Base-by-base conservation (phyloP, 2,797 vertebrate genomes). In the Telmatherina bonti region DNA sequence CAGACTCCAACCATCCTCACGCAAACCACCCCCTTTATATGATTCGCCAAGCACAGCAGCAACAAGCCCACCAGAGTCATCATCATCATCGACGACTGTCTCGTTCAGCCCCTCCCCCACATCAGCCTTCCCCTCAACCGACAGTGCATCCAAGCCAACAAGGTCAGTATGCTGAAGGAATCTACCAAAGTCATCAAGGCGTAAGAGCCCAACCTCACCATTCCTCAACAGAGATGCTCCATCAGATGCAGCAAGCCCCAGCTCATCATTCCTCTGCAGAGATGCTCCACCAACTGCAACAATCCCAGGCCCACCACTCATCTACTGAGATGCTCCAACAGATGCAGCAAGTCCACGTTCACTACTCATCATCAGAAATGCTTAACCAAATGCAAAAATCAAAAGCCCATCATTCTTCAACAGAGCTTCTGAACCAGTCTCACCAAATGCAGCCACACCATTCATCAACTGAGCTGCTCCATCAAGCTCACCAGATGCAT, bases 31-130 rank as follows among this genome's bases (percentile, higher is more conserved):
- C 87, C 15, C 64, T 93, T 20, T 92, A 88, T 43, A 83, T 93
- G 79, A 91, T 92, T 78, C 88, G 82, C n/a, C 92, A 91, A 74
- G 78, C 79, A 56, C 93, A 92, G 63, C 89, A 90, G 35, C 91
- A 91, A 22, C 89, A 90, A 52, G 59, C 62, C 30, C 87, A 87
- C 22, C 88, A 87, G 58, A 75, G 58, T 66, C 87, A 83, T 36
- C 84, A 83, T 36, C 84, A 81, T 45, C 86, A 90, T 51, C 81
- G 90, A 4, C 88, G 91, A 1, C 80, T 62, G 57, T 92, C 92
- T 49, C 91, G 90, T 15, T 93, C 92, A 13, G 92, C 92, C 7
- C 90, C 92, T 3, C 82, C 90, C 5, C 90, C 91, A 2, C 90
- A 90, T 57, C 90, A 90, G 52, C 83, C 85, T 0, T 70, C 83